Evolutionary conservation across 2,888 invertebrate species (phyloP).

Genomic region (Agrotis clavis): DNA sequence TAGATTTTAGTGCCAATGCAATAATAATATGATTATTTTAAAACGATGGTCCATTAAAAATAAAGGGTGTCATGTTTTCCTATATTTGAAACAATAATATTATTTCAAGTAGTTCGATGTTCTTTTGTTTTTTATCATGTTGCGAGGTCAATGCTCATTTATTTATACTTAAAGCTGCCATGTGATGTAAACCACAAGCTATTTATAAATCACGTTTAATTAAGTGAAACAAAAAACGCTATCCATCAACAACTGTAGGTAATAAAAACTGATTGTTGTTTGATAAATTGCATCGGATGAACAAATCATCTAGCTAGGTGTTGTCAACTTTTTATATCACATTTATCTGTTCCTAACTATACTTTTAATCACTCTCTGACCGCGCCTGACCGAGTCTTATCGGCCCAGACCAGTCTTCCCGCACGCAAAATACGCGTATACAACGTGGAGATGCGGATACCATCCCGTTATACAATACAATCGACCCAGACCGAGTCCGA

Average conservation of each 20-base stretch:
- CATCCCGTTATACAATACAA: no score
- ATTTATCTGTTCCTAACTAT: background rate
- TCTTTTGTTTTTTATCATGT: background rate
- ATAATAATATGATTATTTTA: no score
- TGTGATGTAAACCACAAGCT: background rate
- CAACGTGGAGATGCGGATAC: no score
- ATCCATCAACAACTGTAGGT: background rate
- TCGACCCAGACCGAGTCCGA: no score
- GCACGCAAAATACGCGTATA: no score
- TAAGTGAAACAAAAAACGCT: conserved; percentile 1
- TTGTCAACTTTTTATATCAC: background rate
- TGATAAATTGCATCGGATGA: background rate
- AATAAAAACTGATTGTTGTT: conserved; percentile 14
- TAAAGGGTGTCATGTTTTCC: no score
- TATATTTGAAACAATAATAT: background rate
- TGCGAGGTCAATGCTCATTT: background rate
- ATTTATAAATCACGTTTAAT: background rate
- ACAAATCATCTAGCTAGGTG: background rate
- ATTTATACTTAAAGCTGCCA: background rate
- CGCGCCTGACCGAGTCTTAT: no score
- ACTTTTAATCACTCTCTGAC: conserved; percentile 1
- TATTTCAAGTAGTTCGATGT: background rate
- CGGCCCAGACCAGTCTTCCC: no score
- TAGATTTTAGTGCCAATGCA: no score
- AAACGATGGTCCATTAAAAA: no score